Evolutionary conservation across 2,113 vertebrate species (phyloP), one percentile per base, ranked within the genome.

Genomic region (Gnathonemus echidnorhynchus): DNA sequence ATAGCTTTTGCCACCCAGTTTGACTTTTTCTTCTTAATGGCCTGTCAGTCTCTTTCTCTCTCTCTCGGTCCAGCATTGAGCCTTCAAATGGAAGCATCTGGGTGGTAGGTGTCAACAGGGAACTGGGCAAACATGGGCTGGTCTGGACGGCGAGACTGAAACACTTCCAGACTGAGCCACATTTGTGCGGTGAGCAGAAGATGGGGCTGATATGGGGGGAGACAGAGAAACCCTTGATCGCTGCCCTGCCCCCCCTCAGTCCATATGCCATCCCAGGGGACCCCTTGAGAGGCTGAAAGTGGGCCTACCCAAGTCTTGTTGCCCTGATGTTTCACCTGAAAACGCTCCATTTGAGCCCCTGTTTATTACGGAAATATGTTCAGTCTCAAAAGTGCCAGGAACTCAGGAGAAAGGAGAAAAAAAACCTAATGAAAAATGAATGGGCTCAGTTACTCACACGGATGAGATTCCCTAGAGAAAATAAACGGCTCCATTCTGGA

Each of bases 11-110:
- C 92, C 92, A 94, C 90, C 95, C 93, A 93, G 95, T 96, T 95
- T 96, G 96, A 97, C 95, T 95, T 96, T 97, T 96, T 93, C 94
- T 96, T 96, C 94, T 95, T 95, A 95, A 97, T 97, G 96, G 94
- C 95, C 95, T 96, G 95, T 95, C 94, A 94, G 94, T 77, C 86
- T 3, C 19, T 53, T 6, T 27, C 24, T 13, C 46, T 53, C 27
- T 53, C 52, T 39, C 87, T 56, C 7, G 3, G 5, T 52, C 19
- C 39, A 9, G 87, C 86, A 39, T 35, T 35, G 50, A 27, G 31
- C 31, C 52, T 66, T 48, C 53, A 66, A 13, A 88, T n/a, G 35
- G 35, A 42, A 31, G 9, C 39, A 48, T 46, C 49, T 50, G 1
- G 39, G 39, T n/a, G 27, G 86, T n/a, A 87, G 31, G 21, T 88